Percentiles rank a stretch among this genome's conserved stretches.
phyloP scores from a whole-genome alignment of 1,140 invertebrate genomes.

The Stenopsyche tienmushanensis region DNA sequence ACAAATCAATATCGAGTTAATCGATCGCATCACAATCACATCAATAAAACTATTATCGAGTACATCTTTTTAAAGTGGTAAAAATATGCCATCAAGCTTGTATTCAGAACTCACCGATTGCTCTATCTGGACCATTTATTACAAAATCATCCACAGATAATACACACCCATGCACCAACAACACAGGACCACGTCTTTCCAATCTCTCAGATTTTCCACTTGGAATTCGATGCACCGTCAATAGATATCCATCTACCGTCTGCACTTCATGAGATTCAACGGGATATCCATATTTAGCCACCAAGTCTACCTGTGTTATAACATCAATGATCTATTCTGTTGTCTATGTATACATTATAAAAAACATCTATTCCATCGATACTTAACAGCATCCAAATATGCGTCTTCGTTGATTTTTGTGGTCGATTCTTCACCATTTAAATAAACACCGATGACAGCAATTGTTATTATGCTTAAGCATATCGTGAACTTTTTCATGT shows the following conservation, averaged over 20 bases:
- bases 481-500: too few species aligned
- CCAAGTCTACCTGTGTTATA: slow-evolving; percentile 43
- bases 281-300: slow-evolving; percentile 59
- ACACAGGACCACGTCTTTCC: slow-evolving; percentile 55
- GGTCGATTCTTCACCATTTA: too few species aligned
- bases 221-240: slow-evolving; percentile 61
- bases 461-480: too few species aligned
- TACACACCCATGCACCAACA: slow-evolving; percentile 15
- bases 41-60: too few species aligned
- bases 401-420: slow-evolving; percentile 1
- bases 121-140: slow-evolving; percentile 35
- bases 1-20: too few species aligned
- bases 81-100: too few species aligned
- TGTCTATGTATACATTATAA: background rate
- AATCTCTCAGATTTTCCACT: slow-evolving; percentile 51
- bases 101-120: slow-evolving; percentile 10
- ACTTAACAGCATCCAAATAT: slow-evolving; percentile 5
- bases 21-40: too few species aligned
- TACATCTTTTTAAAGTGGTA: too few species aligned
- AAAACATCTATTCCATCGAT: background rate
- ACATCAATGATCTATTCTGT: slow-evolving; percentile 6
- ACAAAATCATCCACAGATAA: slow-evolving; percentile 42
- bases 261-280: slow-evolving; percentile 53
- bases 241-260: slow-evolving; percentile 63
- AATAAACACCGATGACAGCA: too few species aligned